Base-by-base conservation (phyloP, 2,113 vertebrate species). In the Aldabrachelys gigantea region DNA sequence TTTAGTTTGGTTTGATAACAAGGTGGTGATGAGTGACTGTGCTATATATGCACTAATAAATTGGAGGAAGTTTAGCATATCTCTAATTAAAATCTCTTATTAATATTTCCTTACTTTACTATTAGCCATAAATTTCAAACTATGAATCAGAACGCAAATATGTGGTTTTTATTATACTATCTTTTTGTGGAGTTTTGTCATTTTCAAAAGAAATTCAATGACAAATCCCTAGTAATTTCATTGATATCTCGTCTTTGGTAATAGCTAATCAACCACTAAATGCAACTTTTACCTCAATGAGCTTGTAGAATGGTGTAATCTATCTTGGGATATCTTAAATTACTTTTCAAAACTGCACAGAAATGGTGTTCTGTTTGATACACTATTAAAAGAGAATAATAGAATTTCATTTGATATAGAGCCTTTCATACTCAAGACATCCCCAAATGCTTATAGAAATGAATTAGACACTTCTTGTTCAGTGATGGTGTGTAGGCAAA, bases 391-490 rank as follows among this genome's bases (percentile, higher is more conserved):
- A 53, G 82, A 80, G 95, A 96, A 94, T 96, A 95, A 96, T 91
- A 94, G 88, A 95, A 90, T 95, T 97, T 95, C 85, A 92, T 94
- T 96, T 97, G 85, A 35, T 75, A 27, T 85, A 87, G 75, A 44
- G 78, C 80, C 94, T 96, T 92, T 92, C 85, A 95, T 95, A 38
- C 57, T 93, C 0, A 4, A 90, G 90, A 90, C 89, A 95, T 92
- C 85, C 80, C 87, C 93, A 89, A 95, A 92, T 38, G 78, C 81
- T 91, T 85, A 85, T 78, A 85, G 84, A 87, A 97, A 95, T 95
- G 96, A 97, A 97, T 96, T 96, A 95, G 93, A 87, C 87, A 90
- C 89, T 76, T 85, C 85, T 95, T 96, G 94, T 96, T 87, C 95
- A 93, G 91, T 54, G 59, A 56, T 95, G 89, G 19, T 94, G 82